These are phyloP conservation scores for Coboldia fuscipes DNA, from an alignment of 1,140 invertebrate genomes.

Conservation along the genomic window DNA sequence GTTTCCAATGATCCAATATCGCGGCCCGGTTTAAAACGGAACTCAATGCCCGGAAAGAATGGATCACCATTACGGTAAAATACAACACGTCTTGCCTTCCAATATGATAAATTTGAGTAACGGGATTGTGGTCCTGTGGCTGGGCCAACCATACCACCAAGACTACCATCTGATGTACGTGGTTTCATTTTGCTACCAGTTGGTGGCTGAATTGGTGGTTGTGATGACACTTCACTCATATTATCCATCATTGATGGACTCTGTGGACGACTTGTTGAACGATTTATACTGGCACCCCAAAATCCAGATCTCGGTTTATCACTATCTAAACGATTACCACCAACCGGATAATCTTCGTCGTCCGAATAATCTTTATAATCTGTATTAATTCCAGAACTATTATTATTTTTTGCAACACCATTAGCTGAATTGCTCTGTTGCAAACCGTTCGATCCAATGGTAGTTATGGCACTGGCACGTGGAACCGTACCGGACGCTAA, in stretches of 20 bases:
- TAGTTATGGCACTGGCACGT: neutral
- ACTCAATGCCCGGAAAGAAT: slow-evolving; percentile 72
- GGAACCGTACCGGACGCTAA: neutral
- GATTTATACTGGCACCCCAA: neutral
- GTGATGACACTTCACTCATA: slow-evolving; percentile 20
- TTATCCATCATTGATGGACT: slow-evolving; percentile 15
- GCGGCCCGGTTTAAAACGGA: slow-evolving; percentile 68
- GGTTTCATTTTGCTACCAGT: slow-evolving; percentile 18
- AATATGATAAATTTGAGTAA: slow-evolving; percentile 64
- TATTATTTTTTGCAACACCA: slow-evolving; percentile 1
- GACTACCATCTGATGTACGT: too few species aligned
- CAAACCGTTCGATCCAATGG: neutral
- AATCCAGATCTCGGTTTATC: neutral
- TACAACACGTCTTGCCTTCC: slow-evolving; percentile 63
- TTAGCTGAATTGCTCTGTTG: neutral
- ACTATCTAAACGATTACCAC: neutral
- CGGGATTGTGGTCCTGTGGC: slow-evolving; percentile 20
- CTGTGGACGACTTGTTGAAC: slow-evolving; percentile 8
- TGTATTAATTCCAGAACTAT: neutral
- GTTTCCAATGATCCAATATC: slow-evolving; percentile 74
- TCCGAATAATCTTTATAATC: neutral
- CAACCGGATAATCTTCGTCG: neutral
- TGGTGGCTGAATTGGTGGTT: slow-evolving; percentile 15
- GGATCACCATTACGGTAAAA: slow-evolving; percentile 89
- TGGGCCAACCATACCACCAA: slow-evolving; percentile 11